A percentile compares a stretch with the other conserved stretches of the same genome.
Evolutionary conservation across 2,888 invertebrate genomes (phyloP).

Genomic region (Sphaerophoria taeniata): DNA sequence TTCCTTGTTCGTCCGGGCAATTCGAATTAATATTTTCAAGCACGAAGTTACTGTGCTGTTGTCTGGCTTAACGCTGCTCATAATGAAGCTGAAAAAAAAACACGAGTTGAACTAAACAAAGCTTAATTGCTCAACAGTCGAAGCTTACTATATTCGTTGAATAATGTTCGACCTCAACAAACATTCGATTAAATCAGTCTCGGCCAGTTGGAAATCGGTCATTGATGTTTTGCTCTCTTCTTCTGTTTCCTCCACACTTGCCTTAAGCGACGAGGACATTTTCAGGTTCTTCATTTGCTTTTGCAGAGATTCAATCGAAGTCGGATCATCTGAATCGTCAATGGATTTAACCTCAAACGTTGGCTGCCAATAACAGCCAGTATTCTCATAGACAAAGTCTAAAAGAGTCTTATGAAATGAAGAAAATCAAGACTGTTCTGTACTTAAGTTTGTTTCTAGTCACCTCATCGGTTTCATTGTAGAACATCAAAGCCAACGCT

Average conservation of each 20-base stretch:
- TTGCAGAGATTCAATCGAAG: constrained; percentile 84
- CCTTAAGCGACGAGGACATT: constrained; percentile 78
- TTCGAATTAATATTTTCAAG: constrained; percentile 90
- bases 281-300: constrained; percentile 83
- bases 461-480: constrained; percentile 90
- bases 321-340: constrained; percentile 79
- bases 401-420: constrained; percentile 84
- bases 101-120: too few species aligned
- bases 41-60: constrained; percentile 89
- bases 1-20: constrained; percentile 90
- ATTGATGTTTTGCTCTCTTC: constrained; percentile 86
- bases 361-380: constrained; percentile 87
- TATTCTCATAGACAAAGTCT: constrained; percentile 87
- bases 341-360: constrained; percentile 83
- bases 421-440: neutral
- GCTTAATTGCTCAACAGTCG: too few species aligned
- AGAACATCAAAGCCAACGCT: constrained; percentile 89
- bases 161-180: constrained; percentile 90
- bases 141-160: constrained; percentile 87
- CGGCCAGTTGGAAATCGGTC: constrained; percentile 94
- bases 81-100: constrained; percentile 86
- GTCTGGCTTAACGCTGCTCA: constrained; percentile 88
- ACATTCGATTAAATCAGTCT: constrained; percentile 91
- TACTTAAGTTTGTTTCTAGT: neutral
- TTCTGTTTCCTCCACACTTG: constrained; percentile 80